Evolutionary conservation across 1,140 invertebrate genomes (phyloP), one percentile per base, ranked within the genome.

Genomic region (Drosophila pseudoananassae): DNA sequence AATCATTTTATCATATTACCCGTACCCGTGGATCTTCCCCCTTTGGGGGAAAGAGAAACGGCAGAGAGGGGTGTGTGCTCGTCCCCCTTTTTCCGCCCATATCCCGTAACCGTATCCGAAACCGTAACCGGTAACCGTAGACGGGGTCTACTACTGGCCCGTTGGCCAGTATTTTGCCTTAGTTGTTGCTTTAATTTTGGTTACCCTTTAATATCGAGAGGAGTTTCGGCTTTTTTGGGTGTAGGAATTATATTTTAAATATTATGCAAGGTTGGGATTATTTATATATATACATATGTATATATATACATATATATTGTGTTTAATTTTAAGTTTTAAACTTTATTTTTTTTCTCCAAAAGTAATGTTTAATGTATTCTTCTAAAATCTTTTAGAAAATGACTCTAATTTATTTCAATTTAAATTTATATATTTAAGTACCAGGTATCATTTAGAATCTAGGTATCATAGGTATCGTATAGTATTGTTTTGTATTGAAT

Each of bases 1-100:
- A 87, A 87, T 87, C 82, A 87, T 87, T 87, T 87, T 85, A 85
- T 85, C 81, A 85, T 82, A 85, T 85, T 85, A 85, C 82, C 61
- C 72, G 57, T 51, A 27, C 58, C 61, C 59, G 45, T 27, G 14
- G 8, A 20, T 20, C 4, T 52, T 27, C 15, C 6, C 17, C 29
- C 25, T 45, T n/a, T 50, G 0, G 5, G 3, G 23, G 23, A 25
- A 25, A 25, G n/a, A n/a, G n/a, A n/a, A n/a, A n/a, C n/a, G n/a
- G n/a, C n/a, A 31, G 23, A 29, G 33, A 10, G 33, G 7, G 9
- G 33, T 36, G 12, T 12, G 33, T 12, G 6, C 3, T 23, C 12
- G 20, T 20, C 23, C 17, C 50, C 15, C 50, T 14, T 7, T 50
- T 29, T 8, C 17, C 49, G 38, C 29, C 64, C 27, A 49, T 38